Percentiles rank a stretch among this genome's conserved stretches.
Evolutionary conservation across 2,797 vertebrate species (phyloP).

Genomic region (Euthynnus affinis): DNA sequence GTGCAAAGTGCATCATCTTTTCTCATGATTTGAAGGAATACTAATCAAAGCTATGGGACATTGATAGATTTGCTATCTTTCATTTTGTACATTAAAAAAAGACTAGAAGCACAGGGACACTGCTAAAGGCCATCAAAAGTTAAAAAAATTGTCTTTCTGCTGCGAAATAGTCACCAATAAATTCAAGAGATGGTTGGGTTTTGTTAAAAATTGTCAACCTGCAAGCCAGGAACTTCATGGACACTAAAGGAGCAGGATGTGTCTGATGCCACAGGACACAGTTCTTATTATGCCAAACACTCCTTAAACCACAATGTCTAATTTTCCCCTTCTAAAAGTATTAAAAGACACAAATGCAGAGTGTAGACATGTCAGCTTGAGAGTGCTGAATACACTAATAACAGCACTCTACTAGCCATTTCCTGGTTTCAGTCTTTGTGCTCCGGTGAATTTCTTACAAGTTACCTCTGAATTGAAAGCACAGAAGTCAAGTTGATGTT

Average conservation of each 20-base stretch:
- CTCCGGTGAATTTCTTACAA: neutral
- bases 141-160: no score
- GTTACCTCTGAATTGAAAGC: neutral
- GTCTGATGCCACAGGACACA: conserved; percentile 3
- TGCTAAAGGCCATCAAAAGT: neutral
- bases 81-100: neutral
- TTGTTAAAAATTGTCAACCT: neutral
- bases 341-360: neutral
- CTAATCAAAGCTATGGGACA: neutral
- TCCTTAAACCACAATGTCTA: neutral
- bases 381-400: neutral
- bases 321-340: neutral
- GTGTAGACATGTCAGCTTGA: neutral
- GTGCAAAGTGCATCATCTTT: neutral
- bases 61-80: neutral
- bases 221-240: conserved; percentile 1
- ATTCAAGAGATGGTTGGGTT: neutral
- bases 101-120: neutral
- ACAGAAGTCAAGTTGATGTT: neutral
- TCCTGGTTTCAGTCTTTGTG: neutral
- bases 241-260: neutral
- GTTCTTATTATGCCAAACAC: neutral
- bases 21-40: neutral
- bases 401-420: neutral
- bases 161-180: neutral